A percentile compares a stretch with the other conserved stretches of the same genome.
phyloP scores from a whole-genome alignment of 2,888 invertebrate genomes.

The Sinotaia quadrata region DNA sequence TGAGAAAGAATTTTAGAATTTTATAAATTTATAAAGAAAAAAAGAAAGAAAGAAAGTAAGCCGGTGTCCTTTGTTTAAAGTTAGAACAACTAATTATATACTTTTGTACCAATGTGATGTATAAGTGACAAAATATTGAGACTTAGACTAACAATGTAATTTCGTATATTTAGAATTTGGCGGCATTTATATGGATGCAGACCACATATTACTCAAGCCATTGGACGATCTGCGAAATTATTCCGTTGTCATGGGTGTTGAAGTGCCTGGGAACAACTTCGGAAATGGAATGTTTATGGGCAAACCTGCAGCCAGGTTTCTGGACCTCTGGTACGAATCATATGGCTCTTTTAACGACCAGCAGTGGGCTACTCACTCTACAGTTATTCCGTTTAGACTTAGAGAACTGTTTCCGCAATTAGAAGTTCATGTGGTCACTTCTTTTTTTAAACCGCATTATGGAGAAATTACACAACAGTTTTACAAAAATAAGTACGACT shows the following conservation, averaged over 20 bases:
- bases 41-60: too few species aligned
- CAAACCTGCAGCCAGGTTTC: not conserved
- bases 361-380: not conserved
- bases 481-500: not conserved
- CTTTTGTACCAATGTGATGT: too few species aligned
- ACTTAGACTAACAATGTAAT: too few species aligned
- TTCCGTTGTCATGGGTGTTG: conserved; percentile 12
- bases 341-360: conserved; percentile 2
- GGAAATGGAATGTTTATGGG: conserved; percentile 6
- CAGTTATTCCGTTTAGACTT: not conserved
- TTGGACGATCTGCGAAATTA: not conserved
- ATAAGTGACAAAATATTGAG: too few species aligned
- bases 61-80: too few species aligned
- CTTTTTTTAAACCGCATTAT: not conserved
- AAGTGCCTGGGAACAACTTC: too few species aligned
- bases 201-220: conserved; percentile 7
- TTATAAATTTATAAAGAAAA: too few species aligned
- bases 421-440: not conserved
- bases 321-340: conserved; percentile 2
- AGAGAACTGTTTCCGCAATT: not conserved
- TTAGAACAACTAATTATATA: too few species aligned
- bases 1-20: too few species aligned
- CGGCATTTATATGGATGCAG: not conserved
- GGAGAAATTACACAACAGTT: too few species aligned
- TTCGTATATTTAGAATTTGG: conserved; percentile 4